These are phyloP conservation scores for Discoglossus pictus DNA, from an alignment of 2,797 vertebrate genomes.

Conservation along the genomic window DNA sequence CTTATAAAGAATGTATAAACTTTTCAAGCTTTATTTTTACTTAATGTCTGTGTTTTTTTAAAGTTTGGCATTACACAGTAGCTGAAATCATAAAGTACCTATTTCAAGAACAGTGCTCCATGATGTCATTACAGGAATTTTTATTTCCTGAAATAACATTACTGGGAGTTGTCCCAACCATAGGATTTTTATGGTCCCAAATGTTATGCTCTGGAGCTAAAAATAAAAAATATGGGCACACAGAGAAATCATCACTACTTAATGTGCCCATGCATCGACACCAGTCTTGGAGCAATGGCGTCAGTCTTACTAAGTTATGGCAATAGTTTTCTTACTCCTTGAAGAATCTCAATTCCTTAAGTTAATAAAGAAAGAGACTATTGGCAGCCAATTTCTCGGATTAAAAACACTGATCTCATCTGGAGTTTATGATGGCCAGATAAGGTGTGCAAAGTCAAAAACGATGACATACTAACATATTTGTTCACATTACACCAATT, in stretches of 20 bases:
- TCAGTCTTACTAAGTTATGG: no score
- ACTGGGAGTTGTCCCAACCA: constrained; percentile 35
- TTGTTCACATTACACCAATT: no score
- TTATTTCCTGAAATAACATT: constrained; percentile 47
- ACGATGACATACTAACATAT: no score
- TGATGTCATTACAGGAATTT: constrained; percentile 42
- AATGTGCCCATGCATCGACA: no score
- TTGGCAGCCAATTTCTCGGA: no score
- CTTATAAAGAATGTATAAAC: constrained; percentile 13
- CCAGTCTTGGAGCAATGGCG: no score
- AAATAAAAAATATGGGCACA: constrained; percentile 39
- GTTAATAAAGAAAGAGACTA: no score
- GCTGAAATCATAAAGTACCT: constrained; percentile 47
- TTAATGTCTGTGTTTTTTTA: constrained; percentile 15
- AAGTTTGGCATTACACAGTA: constrained; percentile 25
- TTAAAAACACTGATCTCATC: no score
- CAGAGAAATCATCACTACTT: background rate
- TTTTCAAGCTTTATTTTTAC: constrained; percentile 12
- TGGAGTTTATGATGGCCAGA: no score
- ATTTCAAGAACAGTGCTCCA: constrained; percentile 37
- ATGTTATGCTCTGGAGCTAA: constrained; percentile 23
- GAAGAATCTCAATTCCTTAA: no score
- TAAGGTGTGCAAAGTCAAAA: no score
- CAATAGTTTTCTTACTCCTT: constrained; percentile 1
- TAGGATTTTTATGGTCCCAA: constrained; percentile 27